Base-by-base conservation (phyloP, 1,140 invertebrate species). In the Cephus cinctus region DNA sequence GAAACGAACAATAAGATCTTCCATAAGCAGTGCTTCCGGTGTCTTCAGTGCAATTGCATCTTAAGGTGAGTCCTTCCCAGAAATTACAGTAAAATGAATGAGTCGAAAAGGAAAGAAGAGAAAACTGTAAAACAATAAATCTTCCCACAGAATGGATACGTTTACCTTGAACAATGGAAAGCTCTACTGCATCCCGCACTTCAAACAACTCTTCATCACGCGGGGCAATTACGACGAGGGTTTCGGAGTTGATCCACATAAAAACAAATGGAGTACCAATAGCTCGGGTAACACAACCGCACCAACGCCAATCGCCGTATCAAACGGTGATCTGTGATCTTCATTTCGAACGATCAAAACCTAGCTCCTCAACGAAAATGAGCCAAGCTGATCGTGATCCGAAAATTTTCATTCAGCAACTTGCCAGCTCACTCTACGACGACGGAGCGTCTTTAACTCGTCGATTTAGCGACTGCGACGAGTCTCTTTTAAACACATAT, bases 191-290 rank as follows among this genome's bases (percentile, higher is more conserved):
- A 85, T 84, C 43, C 84, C 86, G 3, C 89, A 91, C 64, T 91
- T 89, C 73, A 90, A 89, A 63, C 87, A 90, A 64, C 76, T 90
- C 2, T 91, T 91, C 66, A 88, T 88, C 59, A 80, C 85, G n/a
- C 88, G 89, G 73, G 89, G 89, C 27, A 90, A 90, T 73, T 91
- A 92, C 67, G 89, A 92, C 58, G 87, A 89, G 63, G 88, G 86
- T 15, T 91, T 91, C 66, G 83, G 83, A 15, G 68, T 80, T 2
- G 80, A 83, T 59, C 82, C 82, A 38, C 82, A 83, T 56, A 83
- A 84, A 67, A 78, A 82, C 50, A 85, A 84, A 65, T 84, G 82
- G 82, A 51, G 69, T 32, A 53, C 52, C 34, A 61, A 50, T 20
- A 65, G 32, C 31, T 44, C 47, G 45, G 25, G 22, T 45, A 54